A percentile compares a stretch with the other conserved stretches of the same genome.
Evolutionary conservation across 2,888 invertebrate species (phyloP).

Genomic region (Ypsolopha sequella): DNA sequence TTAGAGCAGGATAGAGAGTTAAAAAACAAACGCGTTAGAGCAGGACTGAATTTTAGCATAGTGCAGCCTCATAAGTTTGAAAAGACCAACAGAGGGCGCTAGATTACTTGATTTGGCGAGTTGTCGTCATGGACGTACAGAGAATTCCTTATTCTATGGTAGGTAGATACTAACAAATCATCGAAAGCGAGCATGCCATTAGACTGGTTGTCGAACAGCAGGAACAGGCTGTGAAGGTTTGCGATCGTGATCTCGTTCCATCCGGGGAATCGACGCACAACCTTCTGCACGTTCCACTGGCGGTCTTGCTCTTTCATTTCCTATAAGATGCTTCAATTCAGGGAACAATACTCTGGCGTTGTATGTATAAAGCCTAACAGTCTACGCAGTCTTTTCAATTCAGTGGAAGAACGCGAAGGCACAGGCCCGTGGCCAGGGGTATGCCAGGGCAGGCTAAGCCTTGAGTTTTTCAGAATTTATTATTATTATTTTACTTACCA

Average conservation of each 20-base stretch:
- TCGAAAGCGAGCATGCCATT: slow-evolving; percentile 71
- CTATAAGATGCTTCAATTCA: slow-evolving; percentile 17
- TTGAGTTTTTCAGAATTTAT: too few species aligned
- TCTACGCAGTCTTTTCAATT: too few species aligned
- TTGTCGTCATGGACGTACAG: too few species aligned
- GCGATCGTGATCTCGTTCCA: slow-evolving; percentile 72
- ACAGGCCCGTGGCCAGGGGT: too few species aligned
- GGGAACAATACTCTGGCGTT: neutral
- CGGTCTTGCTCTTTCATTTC: slow-evolving; percentile 69
- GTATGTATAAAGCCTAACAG: neutral
- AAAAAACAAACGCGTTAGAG: too few species aligned
- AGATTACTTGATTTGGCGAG: too few species aligned
- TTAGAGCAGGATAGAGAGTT: too few species aligned
- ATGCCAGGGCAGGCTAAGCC: too few species aligned
- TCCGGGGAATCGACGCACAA: slow-evolving; percentile 62
- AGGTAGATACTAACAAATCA: slow-evolving; percentile 52
- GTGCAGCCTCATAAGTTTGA: too few species aligned
- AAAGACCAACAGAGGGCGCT: too few species aligned
- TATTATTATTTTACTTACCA: neutral
- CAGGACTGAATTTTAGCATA: too few species aligned
- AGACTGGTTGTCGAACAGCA: slow-evolving; percentile 67
- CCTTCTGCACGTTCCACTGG: slow-evolving; percentile 64
- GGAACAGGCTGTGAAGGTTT: slow-evolving; percentile 68
- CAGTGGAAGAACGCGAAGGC: too few species aligned
- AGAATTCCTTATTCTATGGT: neutral